Percentiles rank a stretch among this genome's conserved stretches.
Evolutionary conservation across 2,113 vertebrate genomes (phyloP).

Genomic region (Pampusana beccarii): DNA sequence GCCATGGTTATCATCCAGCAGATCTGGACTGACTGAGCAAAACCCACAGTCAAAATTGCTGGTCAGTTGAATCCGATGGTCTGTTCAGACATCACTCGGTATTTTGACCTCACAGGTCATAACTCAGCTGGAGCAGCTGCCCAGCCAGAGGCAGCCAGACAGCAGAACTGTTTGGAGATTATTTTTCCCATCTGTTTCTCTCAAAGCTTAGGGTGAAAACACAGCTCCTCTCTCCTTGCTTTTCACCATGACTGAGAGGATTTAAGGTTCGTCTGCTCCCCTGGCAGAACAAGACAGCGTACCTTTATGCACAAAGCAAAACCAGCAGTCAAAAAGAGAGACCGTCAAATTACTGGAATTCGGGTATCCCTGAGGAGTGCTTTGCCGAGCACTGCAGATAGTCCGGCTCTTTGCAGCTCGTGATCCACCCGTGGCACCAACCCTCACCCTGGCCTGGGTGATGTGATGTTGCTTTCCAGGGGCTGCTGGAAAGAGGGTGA

Average conservation of each 20-base stretch:
- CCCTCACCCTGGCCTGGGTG: neutral
- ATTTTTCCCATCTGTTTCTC: neutral
- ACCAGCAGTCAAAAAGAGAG: neutral
- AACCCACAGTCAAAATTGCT: neutral
- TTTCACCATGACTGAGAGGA: neutral
- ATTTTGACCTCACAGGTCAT: neutral
- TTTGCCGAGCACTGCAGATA: neutral
- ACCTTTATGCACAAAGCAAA: neutral
- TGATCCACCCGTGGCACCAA: neutral
- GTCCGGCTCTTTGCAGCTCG: neutral
- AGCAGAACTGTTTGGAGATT: neutral
- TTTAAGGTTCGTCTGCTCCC: neutral
- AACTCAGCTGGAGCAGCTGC: neutral
- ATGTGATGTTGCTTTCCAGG: neutral
- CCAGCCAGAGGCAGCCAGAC: neutral
- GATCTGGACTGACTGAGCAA: neutral
- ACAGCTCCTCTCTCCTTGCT: neutral
- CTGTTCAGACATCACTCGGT: neutral
- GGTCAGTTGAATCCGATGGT: rapidly evolving
- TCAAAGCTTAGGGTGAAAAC: neutral
- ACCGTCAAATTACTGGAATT: neutral
- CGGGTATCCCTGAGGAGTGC: neutral
- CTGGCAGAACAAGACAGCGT: neutral
- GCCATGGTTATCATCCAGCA: neutral
- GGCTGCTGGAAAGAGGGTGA: neutral